phyloP scores from a whole-genome alignment of 2,888 invertebrate species.

The Lasioglossum figueresi region DNA sequence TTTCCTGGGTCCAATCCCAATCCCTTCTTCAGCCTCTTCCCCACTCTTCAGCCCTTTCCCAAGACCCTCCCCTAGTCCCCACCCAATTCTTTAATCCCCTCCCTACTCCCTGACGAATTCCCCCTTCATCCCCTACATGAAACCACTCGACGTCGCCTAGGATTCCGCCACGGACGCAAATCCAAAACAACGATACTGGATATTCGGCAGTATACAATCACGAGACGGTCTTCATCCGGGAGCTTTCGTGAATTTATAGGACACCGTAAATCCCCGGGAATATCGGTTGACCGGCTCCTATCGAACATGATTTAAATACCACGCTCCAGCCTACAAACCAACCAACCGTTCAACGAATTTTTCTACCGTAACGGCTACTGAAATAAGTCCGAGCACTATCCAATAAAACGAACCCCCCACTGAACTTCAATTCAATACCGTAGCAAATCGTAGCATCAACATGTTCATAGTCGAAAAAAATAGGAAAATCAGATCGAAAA shows the following conservation, averaged over 20 bases:
- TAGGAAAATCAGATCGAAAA: too few species aligned
- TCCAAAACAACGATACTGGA: too few species aligned
- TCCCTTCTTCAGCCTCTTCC: too few species aligned
- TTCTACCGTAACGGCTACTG: neutral
- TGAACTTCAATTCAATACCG: neutral
- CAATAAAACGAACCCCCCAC: neutral
- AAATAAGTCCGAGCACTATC: neutral
- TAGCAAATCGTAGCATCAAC: neutral
- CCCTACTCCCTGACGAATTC: too few species aligned
- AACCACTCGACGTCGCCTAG: neutral
- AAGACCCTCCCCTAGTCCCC: neutral
- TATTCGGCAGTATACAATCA: neutral
- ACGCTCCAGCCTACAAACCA: neutral
- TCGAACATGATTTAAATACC: conserved; percentile 11
- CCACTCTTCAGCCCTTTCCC: too few species aligned
- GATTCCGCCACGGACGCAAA: neutral
- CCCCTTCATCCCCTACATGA: too few species aligned
- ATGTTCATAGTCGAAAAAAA: too few species aligned
- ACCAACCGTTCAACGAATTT: neutral
- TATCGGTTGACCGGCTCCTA: conserved; percentile 2
- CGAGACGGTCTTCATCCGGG: neutral
- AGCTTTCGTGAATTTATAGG: conserved; percentile 9
- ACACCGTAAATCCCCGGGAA: neutral
- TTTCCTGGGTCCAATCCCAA: too few species aligned
- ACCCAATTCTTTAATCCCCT: too few species aligned